phyloP scores from a whole-genome alignment of 2,113 vertebrate genomes.

The Oenanthe melanoleuca region DNA sequence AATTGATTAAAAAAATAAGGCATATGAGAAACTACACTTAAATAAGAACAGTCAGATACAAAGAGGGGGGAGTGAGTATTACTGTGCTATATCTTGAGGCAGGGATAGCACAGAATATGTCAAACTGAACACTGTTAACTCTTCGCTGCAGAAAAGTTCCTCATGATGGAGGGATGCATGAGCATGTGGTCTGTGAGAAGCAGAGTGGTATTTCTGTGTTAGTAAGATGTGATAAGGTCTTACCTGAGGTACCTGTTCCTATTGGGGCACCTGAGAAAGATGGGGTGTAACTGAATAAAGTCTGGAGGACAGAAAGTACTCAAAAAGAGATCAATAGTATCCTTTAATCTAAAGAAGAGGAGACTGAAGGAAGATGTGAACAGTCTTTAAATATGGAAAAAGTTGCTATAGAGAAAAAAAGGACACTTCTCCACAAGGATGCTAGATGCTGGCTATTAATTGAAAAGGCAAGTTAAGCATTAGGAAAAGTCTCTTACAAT shows the following conservation, averaged over 20 bases:
- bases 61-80: neutral
- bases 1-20: neutral
- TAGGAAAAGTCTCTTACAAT: neutral
- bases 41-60: neutral
- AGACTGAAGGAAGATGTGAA: neutral
- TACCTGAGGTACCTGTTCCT: neutral
- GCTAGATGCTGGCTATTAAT: neutral
- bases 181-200: neutral
- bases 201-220: neutral
- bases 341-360: neutral
- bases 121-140: neutral
- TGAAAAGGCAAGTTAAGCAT: neutral
- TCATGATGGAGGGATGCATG: neutral
- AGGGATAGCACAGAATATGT: neutral
- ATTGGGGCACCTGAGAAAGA: neutral
- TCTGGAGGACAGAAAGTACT: neutral
- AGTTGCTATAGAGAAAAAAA: neutral
- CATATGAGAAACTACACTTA: neutral
- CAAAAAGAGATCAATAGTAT: neutral
- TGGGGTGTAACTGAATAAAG: neutral
- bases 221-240: neutral
- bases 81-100: neutral
- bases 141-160: neutral
- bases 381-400: neutral
- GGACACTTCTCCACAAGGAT: neutral